phyloP scores from a whole-genome alignment of 2,113 vertebrate species.

The Hymenochirus boettgeri region DNA sequence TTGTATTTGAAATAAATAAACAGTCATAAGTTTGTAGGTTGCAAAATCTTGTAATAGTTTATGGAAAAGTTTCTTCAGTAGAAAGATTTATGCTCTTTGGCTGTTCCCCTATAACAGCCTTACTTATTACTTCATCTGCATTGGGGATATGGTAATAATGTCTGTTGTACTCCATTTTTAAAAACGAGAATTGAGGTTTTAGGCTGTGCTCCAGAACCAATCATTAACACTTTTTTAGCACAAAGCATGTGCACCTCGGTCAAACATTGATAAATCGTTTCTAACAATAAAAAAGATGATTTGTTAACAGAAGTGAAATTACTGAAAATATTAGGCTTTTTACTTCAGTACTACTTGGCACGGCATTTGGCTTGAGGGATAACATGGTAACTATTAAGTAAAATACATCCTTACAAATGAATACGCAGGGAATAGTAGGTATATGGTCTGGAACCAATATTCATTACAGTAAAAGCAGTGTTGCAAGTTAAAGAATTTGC shows the following conservation, averaged over 20 bases:
- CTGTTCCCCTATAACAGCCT: background rate
- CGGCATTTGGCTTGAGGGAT: slow-evolving; percentile 20
- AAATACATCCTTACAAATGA: slow-evolving; percentile 29
- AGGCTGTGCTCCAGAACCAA: slow-evolving; percentile 22
- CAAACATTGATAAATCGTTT: slow-evolving; percentile 35
- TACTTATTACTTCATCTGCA: background rate
- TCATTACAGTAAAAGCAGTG: slow-evolving; percentile 15
- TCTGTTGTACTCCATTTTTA: slow-evolving; percentile 12
- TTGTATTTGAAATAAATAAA: too few species aligned
- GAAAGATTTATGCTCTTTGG: background rate
- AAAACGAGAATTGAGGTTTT: slow-evolving; percentile 34
- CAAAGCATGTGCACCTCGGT: slow-evolving; percentile 19
- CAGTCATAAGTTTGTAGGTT: too few species aligned
- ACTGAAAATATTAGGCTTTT: slow-evolving; percentile 28
- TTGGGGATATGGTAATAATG: slow-evolving; percentile 9
- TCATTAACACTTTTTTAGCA: slow-evolving; percentile 31
- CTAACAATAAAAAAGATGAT: slow-evolving; percentile 22
- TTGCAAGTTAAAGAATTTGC: slow-evolving; percentile 24
- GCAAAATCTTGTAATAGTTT: too few species aligned
- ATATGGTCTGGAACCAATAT: slow-evolving; percentile 31
- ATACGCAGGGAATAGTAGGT: slow-evolving; percentile 20
- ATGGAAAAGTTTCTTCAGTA: background rate
- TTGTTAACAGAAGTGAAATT: slow-evolving; percentile 39
- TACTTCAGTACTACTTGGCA: slow-evolving; percentile 25
- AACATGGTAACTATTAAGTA: slow-evolving; percentile 33